Evolutionary conservation across 2,797 vertebrate species (phyloP).

Genomic region (Halcyon badia): DNA sequence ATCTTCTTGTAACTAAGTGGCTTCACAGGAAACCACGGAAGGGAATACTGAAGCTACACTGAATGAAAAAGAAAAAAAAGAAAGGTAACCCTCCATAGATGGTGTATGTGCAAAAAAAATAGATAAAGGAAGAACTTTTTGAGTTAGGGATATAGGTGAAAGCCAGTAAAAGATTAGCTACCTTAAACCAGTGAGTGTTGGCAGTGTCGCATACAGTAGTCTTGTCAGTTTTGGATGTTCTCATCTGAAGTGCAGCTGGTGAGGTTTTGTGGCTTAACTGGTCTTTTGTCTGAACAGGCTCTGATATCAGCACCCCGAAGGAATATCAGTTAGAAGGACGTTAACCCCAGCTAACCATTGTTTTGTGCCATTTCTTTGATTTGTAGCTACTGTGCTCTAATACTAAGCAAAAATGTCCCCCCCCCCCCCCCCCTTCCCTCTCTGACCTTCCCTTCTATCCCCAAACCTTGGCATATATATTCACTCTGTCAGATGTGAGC

Average conservation of each 20-base stretch:
- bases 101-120: background rate
- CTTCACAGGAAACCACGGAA: fast-evolving
- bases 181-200: background rate
- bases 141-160: background rate
- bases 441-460: background rate
- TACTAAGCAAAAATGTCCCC: background rate
- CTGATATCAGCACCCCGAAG: background rate
- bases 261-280: constrained; percentile 13
- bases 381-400: background rate
- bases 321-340: background rate
- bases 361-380: background rate
- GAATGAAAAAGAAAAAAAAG: background rate
- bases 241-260: background rate
- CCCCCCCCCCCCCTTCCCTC: background rate
- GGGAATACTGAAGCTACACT: background rate
- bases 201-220: background rate
- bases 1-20: background rate
- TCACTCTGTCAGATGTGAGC: background rate
- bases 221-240: background rate
- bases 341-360: background rate
- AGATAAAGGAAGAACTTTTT: background rate
- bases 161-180: background rate
- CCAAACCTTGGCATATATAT: fast-evolving
- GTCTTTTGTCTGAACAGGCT: background rate
- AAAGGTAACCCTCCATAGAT: background rate